These are phyloP conservation scores for Drosophila neocordata DNA, from an alignment of 1,140 invertebrate species.

Conservation along the genomic window DNA sequence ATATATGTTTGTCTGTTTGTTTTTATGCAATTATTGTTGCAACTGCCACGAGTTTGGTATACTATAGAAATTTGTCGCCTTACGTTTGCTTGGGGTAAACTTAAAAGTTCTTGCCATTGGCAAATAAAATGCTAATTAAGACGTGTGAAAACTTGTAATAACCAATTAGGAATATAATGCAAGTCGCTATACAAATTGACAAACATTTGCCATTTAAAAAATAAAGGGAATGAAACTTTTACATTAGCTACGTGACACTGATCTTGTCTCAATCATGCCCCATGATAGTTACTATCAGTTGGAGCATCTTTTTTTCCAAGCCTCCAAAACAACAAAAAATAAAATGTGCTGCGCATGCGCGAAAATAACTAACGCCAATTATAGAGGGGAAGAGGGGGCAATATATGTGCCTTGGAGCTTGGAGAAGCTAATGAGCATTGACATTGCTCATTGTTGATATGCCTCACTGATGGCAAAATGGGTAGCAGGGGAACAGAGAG, in stretches of 20 bases:
- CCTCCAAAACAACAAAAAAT: no score
- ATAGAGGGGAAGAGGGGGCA: not conserved
- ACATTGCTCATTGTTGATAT: conserved; percentile 12
- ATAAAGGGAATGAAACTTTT: conserved; percentile 39
- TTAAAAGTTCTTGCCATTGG: conserved; percentile 45
- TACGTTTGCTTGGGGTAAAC: conserved; percentile 41
- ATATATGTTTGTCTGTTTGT: not conserved
- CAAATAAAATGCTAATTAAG: conserved; percentile 54
- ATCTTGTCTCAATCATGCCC: conserved; percentile 30
- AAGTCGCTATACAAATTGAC: conserved; percentile 29
- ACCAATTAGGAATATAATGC: conserved; percentile 65
- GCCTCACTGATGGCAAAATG: conserved; percentile 9
- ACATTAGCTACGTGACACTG: conserved; percentile 50
- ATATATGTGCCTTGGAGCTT: no score
- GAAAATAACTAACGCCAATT: not conserved
- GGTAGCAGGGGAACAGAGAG: no score
- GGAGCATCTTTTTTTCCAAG: conserved; percentile 46
- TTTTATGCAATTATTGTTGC: conserved; percentile 38
- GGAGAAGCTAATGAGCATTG: conserved; percentile 35
- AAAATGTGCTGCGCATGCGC: conserved; percentile 57
- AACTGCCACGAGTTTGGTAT: conserved; percentile 11
- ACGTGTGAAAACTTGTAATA: conserved; percentile 57
- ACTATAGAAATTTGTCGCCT: conserved; percentile 44
- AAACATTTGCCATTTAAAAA: conserved; percentile 76
- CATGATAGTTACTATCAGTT: conserved; percentile 37